A percentile compares a stretch with the other conserved stretches of the same genome.
These are phyloP conservation scores for Oryzias melastigma DNA, from an alignment of 2,113 vertebrate species.

Conservation along the genomic window DNA sequence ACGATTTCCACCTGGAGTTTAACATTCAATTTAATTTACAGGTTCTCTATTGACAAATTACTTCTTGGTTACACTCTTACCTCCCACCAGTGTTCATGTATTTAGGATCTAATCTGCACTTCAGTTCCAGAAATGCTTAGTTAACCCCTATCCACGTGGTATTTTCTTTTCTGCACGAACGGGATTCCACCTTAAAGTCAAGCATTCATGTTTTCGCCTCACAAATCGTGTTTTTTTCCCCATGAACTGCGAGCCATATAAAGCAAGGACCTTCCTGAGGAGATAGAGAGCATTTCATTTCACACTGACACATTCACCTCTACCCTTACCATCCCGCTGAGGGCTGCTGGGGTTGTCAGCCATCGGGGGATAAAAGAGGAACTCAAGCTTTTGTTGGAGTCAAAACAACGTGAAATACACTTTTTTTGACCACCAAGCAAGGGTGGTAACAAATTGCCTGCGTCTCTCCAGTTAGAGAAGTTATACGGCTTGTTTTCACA, in stretches of 20 bases:
- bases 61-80: constrained; percentile 29
- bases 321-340: constrained; percentile 54
- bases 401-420: constrained; percentile 64
- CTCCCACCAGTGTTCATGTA: constrained; percentile 31
- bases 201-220: constrained; percentile 47
- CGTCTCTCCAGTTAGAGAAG: constrained; percentile 44
- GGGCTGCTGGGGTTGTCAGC: constrained; percentile 66
- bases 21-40: constrained; percentile 28
- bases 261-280: constrained; percentile 57
- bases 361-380: constrained; percentile 62
- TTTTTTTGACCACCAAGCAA: constrained; percentile 61
- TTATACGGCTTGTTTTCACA: constrained; percentile 43
- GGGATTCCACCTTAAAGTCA: constrained; percentile 44
- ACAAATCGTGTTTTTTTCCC: constrained; percentile 61
- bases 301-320: constrained; percentile 72
- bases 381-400: constrained; percentile 53
- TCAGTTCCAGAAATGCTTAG: constrained; percentile 44
- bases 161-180: constrained; percentile 8
- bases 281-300: constrained; percentile 73
- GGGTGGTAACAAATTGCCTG: constrained; percentile 40
- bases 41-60: not conserved
- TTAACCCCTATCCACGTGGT: constrained; percentile 33
- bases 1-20: constrained; percentile 13
- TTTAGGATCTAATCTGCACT: constrained; percentile 39
- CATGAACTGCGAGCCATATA: constrained; percentile 58